Conservation (phyloP, 2,888 invertebrate species). For the Ariolimax columbianus region DNA sequence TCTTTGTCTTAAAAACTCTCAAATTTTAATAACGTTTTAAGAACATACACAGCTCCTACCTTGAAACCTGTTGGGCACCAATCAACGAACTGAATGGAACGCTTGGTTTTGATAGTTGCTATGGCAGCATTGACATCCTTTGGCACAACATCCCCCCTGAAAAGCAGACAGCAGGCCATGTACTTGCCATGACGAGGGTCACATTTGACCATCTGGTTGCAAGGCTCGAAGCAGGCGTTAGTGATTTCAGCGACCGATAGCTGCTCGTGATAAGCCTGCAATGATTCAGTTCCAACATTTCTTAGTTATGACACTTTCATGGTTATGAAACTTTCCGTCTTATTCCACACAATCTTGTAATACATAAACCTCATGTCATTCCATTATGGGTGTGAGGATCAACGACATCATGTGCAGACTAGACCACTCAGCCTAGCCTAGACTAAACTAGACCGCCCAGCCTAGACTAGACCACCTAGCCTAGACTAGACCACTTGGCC, state of each 20-base stretch:
- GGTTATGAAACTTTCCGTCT: no score
- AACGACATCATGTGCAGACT: no score
- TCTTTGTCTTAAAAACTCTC: no score
- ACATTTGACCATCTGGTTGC: slow-evolving; percentile 81
- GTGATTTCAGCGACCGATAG: slow-evolving; percentile 52
- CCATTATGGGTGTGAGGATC: no score
- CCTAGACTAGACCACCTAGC: no score
- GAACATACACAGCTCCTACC: slow-evolving; percentile 67
- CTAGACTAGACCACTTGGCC: no score
- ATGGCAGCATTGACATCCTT: slow-evolving; percentile 74
- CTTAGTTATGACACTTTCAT: no score
- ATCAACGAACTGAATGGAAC: slow-evolving; percentile 69
- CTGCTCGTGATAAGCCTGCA: slow-evolving; percentile 53
- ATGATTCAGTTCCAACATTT: background rate
- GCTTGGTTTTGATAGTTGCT: slow-evolving; percentile 70
- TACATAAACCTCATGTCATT: no score
- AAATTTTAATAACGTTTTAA: no score
- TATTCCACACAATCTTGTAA: no score
- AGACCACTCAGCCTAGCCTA: no score
- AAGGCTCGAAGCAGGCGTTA: slow-evolving; percentile 53
- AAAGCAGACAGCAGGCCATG: slow-evolving; percentile 77
- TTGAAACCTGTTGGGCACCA: slow-evolving; percentile 84
- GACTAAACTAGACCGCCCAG: no score
- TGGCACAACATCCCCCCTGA: slow-evolving; percentile 71
- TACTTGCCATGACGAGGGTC: slow-evolving; percentile 66